Base-by-base conservation (phyloP, 2,888 invertebrate genomes). In the Argyresthia goedartella region DNA sequence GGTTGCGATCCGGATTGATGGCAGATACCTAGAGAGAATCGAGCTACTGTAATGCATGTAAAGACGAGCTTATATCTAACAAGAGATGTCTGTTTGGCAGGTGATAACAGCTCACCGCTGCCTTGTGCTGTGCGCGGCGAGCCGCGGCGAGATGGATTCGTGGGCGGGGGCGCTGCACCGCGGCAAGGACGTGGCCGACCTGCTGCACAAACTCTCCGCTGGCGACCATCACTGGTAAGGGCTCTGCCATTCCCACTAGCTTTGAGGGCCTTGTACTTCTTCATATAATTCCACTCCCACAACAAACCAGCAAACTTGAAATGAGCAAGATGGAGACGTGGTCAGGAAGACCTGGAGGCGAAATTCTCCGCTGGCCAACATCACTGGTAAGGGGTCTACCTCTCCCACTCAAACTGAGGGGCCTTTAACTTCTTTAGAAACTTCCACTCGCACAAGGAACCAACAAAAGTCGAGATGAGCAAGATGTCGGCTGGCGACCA, bases 71-170 rank as follows among this genome's bases (percentile, higher is more conserved):
- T 2, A 25, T 25, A 2, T 25, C 25, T 25, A 25, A 25, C 25
- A 25, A 25, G 69, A n/a, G 14, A 44, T 47, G 15, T 59, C 62
- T 54, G n/a, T n/a, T 60, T 59, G 49, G 0, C 71, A 92, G 92
- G 88, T 92, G 65, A 93, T 93, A 81, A 94, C 93, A 69, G 91
- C 93, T 16, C 91, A 92, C 65, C 90, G 94, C 62, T 93, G 93
- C 58, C 78, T 95, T 65, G 92, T 94, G 64, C 88, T 94, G 73
- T 93, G 92, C 70, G 92, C 93, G 36, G 95, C 95, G 66, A 92
- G 89, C 50, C 90, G 94, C 63, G 88, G 90, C 72, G 95, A 96
- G 71, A 97, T 97, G 97, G 97, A 97, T 82, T 92, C 95, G 67
- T 97, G 96, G 97, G 89, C 96, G 57, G 89, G 91, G 51, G 94